Base-by-base conservation (phyloP, 2,113 vertebrate species). In the Tachysurus vachellii region DNA sequence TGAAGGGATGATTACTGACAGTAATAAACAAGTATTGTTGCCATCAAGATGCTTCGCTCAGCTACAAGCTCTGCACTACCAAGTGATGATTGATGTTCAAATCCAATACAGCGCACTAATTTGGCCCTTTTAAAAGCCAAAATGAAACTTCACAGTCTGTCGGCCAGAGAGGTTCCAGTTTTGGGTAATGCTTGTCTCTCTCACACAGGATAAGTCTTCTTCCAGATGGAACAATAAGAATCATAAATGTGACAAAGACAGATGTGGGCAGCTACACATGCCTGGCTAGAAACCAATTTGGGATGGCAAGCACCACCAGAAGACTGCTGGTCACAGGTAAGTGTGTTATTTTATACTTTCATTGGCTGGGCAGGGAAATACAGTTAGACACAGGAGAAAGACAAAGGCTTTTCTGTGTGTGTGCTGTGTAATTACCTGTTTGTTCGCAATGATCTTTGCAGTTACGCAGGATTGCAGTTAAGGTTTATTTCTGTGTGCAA, bases 231-330 rank as follows among this genome's bases (percentile, higher is more conserved):
- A 96, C 95, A 1, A 91, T 99, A 14, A 93, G 92, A 91, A 94
- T 99, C 71, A 92, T 94, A 90, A 98, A 97, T 8, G 96, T 97
- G 91, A 97, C 95, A 88, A 98, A 97, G 92, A 94, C 68, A 2
- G 97, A 99, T 73, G 94, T 94, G 61, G 97, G 97, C 89, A 95
- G 91, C 88, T 98, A 98, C 87, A 97, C 95, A 0, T 98, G 97
- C 91, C 92, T 96, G 88, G 97, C 97, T 36, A 94, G 95, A 92
- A 99, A 98, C 93, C 96, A 95, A 92, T 99, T 98, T 92, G 97
- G 97, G 85, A 92, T 94, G 92, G 96, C 97, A 81, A 97, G 91
- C 84, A 97, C 95, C 86, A 96, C 96, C 17, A 97, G 96, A 86
- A 95, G 80, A 88, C 90, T 98, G 87, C 87, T 97, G 11, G 96